Conservation (phyloP, 2,797 vertebrate genomes). For the Orestias chungarensis region DNA sequence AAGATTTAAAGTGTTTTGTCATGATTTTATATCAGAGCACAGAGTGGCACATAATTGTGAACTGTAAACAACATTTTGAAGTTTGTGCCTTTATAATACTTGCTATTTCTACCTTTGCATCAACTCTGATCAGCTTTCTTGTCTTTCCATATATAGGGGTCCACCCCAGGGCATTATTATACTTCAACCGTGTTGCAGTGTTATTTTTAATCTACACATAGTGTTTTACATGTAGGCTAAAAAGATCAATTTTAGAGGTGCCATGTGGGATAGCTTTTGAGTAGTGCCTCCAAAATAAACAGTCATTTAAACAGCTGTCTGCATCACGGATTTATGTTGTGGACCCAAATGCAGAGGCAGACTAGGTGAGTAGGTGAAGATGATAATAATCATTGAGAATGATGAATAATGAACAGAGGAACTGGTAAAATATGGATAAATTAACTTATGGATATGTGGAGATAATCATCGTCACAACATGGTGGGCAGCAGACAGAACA, state of each 20-base stretch:
- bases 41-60: background rate
- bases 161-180: background rate
- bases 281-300: background rate
- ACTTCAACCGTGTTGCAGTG: background rate
- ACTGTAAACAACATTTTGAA: background rate
- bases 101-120: background rate
- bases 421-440: no score
- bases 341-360: no score
- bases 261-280: background rate
- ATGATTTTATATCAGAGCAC: background rate
- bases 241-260: background rate
- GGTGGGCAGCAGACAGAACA: no score
- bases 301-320: background rate
- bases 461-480: no score
- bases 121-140: background rate
- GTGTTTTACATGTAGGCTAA: background rate
- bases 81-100: background rate
- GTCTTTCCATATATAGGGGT: background rate
- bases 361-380: no score
- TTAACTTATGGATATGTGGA: no score
- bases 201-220: background rate
- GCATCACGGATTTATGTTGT: no score
- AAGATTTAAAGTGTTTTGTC: background rate
- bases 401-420: no score
- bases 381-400: no score